Percentiles rank a stretch among this genome's conserved stretches.
Conservation (phyloP, 2,797 vertebrate genomes). For the Champsocephalus gunnari region DNA sequence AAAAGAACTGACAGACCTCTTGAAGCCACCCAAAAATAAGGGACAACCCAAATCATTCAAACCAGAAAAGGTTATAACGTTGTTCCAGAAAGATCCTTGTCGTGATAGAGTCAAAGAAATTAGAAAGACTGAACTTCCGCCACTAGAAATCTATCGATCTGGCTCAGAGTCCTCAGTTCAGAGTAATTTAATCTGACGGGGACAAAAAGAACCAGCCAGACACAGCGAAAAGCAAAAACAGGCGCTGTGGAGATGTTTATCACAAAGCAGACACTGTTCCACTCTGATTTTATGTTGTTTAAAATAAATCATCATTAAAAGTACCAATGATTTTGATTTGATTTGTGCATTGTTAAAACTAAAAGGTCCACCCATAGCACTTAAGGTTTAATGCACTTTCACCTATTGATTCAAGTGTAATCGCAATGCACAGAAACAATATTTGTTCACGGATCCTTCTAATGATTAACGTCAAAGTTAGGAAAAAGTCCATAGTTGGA, state of each 20-base stretch:
- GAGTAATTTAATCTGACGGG: slow-evolving; percentile 52
- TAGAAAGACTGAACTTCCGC: neutral
- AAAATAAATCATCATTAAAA: neutral
- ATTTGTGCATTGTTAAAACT: neutral
- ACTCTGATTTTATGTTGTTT: neutral
- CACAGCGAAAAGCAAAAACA: slow-evolving; percentile 21
- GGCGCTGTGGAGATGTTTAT: neutral
- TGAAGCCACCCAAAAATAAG: neutral
- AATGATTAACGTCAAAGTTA: slow-evolving; percentile 65
- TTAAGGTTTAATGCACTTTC: slow-evolving; percentile 9
- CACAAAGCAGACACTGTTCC: neutral
- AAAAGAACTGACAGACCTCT: neutral
- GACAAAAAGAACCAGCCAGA: slow-evolving; percentile 22
- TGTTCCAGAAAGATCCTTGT: slow-evolving; percentile 13
- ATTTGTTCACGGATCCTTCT: slow-evolving; percentile 42
- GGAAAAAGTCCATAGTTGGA: neutral
- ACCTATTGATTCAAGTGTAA: slow-evolving; percentile 23
- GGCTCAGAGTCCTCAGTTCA: slow-evolving; percentile 37
- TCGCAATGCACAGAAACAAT: slow-evolving; percentile 33
- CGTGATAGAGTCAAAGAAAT: slow-evolving; percentile 8
- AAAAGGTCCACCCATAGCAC: neutral
- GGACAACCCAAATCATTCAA: neutral
- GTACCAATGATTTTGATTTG: neutral
- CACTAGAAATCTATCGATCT: slow-evolving; percentile 31
- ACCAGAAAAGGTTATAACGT: neutral